phyloP scores from a whole-genome alignment of 2,113 vertebrate species.

The Mobula hypostoma region DNA sequence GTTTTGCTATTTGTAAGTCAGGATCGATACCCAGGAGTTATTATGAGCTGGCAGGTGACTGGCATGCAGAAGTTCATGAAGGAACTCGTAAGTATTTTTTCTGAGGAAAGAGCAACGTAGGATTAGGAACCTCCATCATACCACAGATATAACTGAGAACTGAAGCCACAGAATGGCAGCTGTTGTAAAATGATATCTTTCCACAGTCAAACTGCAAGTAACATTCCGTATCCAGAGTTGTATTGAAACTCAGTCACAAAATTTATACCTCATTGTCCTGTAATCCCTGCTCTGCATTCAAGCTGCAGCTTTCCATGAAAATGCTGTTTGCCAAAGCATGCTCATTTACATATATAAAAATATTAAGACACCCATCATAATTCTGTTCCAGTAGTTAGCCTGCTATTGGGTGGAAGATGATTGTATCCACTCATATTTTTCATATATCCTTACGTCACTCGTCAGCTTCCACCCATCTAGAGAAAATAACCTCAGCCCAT shows the following conservation, averaged over 20 bases:
- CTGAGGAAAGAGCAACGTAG: neutral
- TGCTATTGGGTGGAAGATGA: too few species aligned
- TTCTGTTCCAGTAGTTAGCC: neutral
- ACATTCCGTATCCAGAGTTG: neutral
- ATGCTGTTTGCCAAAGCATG: neutral
- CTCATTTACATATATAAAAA: neutral
- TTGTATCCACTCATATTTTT: too few species aligned
- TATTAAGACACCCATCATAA: neutral
- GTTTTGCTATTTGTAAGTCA: neutral
- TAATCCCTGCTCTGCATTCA: neutral
- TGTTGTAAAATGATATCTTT: neutral
- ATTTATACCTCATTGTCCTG: neutral
- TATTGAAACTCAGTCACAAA: neutral
- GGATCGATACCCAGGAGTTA: neutral
- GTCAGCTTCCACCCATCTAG: too few species aligned
- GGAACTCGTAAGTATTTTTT: neutral
- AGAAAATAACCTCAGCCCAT: too few species aligned
- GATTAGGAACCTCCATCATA: neutral
- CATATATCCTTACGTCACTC: too few species aligned
- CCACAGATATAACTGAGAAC: neutral
- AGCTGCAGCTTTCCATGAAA: neutral
- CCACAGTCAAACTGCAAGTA: neutral
- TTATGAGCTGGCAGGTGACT: neutral
- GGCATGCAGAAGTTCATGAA: neutral
- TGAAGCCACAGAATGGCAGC: neutral